These are phyloP conservation scores for Xenops minutus DNA, from an alignment of 2,797 vertebrate genomes.

Conservation along the genomic window DNA sequence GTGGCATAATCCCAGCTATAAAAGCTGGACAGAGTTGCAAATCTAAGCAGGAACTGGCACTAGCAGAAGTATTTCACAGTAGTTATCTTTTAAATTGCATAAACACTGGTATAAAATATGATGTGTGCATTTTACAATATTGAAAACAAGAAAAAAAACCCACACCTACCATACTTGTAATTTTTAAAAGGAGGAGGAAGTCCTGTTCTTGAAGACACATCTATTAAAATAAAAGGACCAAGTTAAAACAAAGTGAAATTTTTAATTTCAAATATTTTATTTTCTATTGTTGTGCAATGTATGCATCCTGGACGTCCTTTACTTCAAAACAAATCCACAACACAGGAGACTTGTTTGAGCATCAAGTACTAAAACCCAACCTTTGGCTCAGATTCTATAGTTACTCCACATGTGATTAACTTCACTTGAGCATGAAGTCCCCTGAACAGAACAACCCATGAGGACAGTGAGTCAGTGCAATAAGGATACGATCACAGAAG, in stretches of 20 bases:
- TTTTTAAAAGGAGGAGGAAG: constrained; percentile 89
- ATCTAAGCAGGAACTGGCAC: not conserved
- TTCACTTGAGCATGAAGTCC: not conserved
- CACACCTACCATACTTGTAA: constrained; percentile 86
- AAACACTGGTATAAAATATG: not conserved
- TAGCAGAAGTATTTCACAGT: not conserved
- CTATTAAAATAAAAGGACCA: constrained; percentile 70
- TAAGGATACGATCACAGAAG: not conserved
- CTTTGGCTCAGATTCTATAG: not conserved
- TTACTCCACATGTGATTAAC: not conserved
- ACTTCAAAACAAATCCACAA: not conserved
- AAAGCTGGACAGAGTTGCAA: not conserved
- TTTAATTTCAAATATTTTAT: not conserved
- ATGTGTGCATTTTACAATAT: not conserved
- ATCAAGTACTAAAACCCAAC: not conserved
- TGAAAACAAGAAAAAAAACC: not conserved
- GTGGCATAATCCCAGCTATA: not conserved
- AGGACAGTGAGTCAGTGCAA: not conserved
- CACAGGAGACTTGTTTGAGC: not conserved
- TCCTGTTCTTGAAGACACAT: constrained; percentile 79
- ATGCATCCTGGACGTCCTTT: not conserved
- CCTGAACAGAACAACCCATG: not conserved
- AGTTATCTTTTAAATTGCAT: not conserved
- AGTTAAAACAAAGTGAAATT: not conserved
- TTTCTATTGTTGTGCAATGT: not conserved